phyloP scores from a whole-genome alignment of 2,888 invertebrate species.

The Lasioglossum pauxillum region DNA sequence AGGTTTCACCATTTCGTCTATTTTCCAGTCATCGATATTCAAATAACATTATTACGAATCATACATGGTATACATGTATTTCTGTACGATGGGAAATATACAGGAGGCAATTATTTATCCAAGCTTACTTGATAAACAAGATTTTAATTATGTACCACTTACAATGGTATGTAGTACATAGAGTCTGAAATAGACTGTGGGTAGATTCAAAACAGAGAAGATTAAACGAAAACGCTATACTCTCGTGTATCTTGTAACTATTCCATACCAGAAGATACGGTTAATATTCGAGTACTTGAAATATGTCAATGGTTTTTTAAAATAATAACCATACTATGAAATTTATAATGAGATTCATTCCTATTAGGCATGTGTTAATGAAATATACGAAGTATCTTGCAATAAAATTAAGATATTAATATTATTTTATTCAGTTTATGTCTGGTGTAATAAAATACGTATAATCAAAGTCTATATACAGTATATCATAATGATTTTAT shows the following conservation, averaged over 20 bases:
- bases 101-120: constrained; percentile 25
- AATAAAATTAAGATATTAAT: constrained; percentile 38
- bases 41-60: constrained; percentile 12
- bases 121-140: constrained; percentile 40
- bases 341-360: constrained; percentile 43
- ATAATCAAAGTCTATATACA: constrained; percentile 21
- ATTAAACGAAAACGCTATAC: constrained; percentile 27
- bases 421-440: constrained; percentile 39
- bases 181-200: constrained; percentile 24
- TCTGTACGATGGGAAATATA: neutral
- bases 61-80: neutral
- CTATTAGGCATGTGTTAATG: constrained; percentile 25
- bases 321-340: constrained; percentile 36
- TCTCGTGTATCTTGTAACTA: constrained; percentile 39
- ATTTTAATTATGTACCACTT: constrained; percentile 36
- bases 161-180: constrained; percentile 28
- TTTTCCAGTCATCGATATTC: constrained; percentile 21
- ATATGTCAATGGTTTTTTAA: constrained; percentile 42
- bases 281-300: constrained; percentile 30
- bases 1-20: constrained; percentile 24
- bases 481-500: constrained; percentile 19
- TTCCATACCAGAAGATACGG: constrained; percentile 35
- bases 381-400: constrained; percentile 32
- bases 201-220: constrained; percentile 33
- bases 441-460: constrained; percentile 42